Percentiles rank a stretch among this genome's conserved stretches.
Conservation (phyloP, 2,888 invertebrate genomes). For the Tholera decimalis region DNA sequence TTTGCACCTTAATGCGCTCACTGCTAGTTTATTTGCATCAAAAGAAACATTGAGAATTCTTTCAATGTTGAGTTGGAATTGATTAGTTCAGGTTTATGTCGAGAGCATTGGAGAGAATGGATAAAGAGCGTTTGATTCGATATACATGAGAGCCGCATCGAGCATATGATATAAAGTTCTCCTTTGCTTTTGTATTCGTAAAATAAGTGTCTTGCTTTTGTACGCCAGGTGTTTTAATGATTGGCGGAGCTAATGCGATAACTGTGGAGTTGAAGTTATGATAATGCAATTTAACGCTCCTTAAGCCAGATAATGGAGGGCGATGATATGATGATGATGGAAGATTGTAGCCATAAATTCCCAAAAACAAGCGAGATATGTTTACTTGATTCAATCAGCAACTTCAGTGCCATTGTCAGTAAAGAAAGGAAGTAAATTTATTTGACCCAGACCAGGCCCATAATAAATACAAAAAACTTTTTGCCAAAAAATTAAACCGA, state of each 20-base stretch:
- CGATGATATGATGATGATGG: background rate
- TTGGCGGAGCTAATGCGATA: background rate
- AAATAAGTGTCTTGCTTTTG: conserved; percentile 5
- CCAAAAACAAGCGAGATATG: background rate
- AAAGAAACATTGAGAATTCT: conserved; percentile 41
- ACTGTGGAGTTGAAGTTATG: background rate
- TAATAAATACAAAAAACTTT: no score
- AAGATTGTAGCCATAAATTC: background rate
- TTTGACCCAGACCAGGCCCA: no score
- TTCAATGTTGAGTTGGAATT: conserved; percentile 25
- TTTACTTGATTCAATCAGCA: background rate
- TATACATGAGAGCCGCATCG: background rate
- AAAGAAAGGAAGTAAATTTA: conserved; percentile 4
- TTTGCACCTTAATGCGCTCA: conserved; percentile 37
- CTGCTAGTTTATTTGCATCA: conserved; percentile 44
- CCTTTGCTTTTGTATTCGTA: conserved; percentile 5
- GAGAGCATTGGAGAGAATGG: conserved; percentile 9
- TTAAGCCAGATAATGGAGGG: background rate
- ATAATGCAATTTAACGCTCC: background rate
- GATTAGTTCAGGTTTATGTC: conserved; percentile 19
- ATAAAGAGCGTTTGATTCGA: conserved; percentile 19
- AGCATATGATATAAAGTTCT: conserved; percentile 2
- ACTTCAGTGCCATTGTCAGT: background rate
- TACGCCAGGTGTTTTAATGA: background rate
- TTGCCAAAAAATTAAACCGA: no score